Base-by-base conservation (phyloP, 1,140 invertebrate genomes). In the Drosophila subobscura region DNA sequence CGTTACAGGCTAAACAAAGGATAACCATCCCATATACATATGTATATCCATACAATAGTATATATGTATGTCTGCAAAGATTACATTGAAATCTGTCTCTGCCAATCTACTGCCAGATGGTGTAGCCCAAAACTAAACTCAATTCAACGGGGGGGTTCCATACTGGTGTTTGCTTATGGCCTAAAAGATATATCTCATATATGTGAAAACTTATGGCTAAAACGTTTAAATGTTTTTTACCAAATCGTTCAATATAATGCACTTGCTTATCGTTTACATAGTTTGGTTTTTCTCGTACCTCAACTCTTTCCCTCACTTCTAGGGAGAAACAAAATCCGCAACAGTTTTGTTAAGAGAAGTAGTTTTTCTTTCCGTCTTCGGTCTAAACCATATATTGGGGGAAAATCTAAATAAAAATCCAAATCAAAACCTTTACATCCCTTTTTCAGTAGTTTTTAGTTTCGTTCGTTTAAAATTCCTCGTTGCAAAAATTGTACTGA, bases 401-500 rank as follows among this genome's bases (percentile, higher is more conserved):
- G 8, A 22, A 33, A 33, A 54, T 22, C 16, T 22, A 55, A 52
- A 37, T 41, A n/a, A 16, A 49, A 60, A 33, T 29, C 10, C 40
- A 42, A 70, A 53, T 25, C 40, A 58, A 75, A 45, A 51, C 29
- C 16, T 20, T 46, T 23, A 52, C 25, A 42, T 50, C 52, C 49
- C 4, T 3, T 14, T 46, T 12, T 44, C 6, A 12, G n/a, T 33
- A 42, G 52, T 37, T 3, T 37, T 37, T 37, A 10, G 41, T 45
- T 37, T 42, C 23, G 42, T 71, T 80, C 42, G 44, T 72, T 80
- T 56, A 72, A 85, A 85, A 85, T 86, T 85, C 81, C 77, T 86
- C 80, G 81, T 86, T 86, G 83, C 81, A 59, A 86, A 86, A 80
- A 67, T 86, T 86, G 77, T 86, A 86, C 81, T 86, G 58, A 63